These are phyloP conservation scores for Micrasema minimum DNA, from an alignment of 1,140 invertebrate genomes.

Conservation along the genomic window DNA sequence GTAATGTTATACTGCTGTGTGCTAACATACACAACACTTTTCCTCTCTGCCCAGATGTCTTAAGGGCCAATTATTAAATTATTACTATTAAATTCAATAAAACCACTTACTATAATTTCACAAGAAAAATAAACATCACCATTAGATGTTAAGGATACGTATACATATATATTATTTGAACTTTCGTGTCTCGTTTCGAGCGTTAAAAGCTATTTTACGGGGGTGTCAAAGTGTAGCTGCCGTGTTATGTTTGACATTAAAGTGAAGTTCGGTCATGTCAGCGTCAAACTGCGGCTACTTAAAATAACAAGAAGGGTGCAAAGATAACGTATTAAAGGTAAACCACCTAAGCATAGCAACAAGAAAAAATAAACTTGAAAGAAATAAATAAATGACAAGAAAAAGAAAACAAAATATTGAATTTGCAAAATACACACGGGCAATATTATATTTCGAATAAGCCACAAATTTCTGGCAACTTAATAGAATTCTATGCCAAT, in stretches of 20 bases:
- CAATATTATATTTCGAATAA: background rate
- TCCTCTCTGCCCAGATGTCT: too few species aligned
- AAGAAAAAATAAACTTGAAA: background rate
- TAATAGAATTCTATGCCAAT: slow-evolving; percentile 3
- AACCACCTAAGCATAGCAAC: background rate
- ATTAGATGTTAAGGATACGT: too few species aligned
- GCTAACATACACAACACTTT: too few species aligned
- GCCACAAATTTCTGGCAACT: background rate
- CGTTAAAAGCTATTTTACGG: slow-evolving; percentile 25
- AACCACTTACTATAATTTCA: too few species aligned
- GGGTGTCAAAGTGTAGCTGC: slow-evolving; percentile 15
- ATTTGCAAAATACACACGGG: background rate
- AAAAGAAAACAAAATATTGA: background rate
- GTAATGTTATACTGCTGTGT: background rate
- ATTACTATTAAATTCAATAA: too few species aligned
- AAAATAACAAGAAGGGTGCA: slow-evolving; percentile 21
- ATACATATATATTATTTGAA: too few species aligned
- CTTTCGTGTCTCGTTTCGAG: background rate
- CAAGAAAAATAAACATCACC: too few species aligned
- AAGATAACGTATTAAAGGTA: too few species aligned
- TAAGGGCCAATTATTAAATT: too few species aligned
- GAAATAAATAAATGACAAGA: too few species aligned
- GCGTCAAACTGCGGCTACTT: slow-evolving; percentile 33
- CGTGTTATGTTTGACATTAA: slow-evolving; percentile 11
- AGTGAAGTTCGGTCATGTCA: slow-evolving; percentile 13